Conservation (phyloP, 1,140 invertebrate species). For the Lamellibrachia luymesi region DNA sequence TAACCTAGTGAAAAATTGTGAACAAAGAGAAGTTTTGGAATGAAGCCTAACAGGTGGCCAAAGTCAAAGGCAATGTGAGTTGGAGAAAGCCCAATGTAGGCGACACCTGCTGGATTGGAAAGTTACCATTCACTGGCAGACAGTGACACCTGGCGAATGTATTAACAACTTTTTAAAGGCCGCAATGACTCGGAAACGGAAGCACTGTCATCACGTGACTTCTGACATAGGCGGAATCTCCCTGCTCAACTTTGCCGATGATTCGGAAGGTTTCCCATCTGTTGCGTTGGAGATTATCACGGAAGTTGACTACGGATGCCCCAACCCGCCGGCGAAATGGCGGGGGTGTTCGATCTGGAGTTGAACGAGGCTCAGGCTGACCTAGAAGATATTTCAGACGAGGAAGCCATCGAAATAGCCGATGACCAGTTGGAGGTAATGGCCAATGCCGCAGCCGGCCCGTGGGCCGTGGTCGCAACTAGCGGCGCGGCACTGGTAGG, state of each 20-base stretch:
- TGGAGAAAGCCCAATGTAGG: neutral
- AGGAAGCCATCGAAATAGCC: slow-evolving; percentile 13
- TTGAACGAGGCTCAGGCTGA: slow-evolving; percentile 13
- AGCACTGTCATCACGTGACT: neutral
- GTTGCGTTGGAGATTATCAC: neutral
- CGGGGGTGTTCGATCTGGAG: slow-evolving; percentile 21
- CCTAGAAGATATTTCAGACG: slow-evolving; percentile 2
- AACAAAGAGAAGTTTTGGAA: too few relatives aligned
- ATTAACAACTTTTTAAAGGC: neutral
- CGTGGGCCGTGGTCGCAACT: neutral
- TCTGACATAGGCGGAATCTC: neutral
- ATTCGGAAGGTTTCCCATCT: neutral
- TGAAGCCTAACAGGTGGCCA: too few relatives aligned
- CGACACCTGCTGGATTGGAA: neutral
- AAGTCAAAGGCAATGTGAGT: neutral
- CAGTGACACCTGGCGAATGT: neutral
- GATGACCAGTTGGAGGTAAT: slow-evolving; percentile 15
- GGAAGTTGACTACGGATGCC: neutral
- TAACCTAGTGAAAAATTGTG: too few relatives aligned
- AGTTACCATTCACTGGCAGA: neutral
- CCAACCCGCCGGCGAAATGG: slow-evolving; percentile 5
- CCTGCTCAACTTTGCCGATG: neutral
- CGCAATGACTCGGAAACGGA: neutral
- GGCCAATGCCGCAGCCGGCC: neutral
- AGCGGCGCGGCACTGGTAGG: neutral